Evolutionary conservation across 1,140 invertebrate genomes (phyloP).

Genomic region (Trichoplusia ni): DNA sequence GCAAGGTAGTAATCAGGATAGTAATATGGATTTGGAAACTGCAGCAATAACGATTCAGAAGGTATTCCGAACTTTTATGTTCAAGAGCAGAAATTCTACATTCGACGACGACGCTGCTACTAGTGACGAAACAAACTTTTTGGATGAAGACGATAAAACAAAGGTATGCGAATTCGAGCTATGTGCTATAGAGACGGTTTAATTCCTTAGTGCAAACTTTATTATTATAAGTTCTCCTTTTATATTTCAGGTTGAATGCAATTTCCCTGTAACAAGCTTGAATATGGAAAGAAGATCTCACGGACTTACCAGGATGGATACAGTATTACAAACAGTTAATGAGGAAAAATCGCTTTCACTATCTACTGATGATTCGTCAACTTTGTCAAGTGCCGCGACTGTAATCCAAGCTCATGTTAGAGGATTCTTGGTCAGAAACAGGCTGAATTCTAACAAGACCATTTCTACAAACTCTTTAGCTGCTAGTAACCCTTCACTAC

Average conservation of each 20-base stretch:
- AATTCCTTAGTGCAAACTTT: too few species aligned
- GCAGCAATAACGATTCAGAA: constrained; percentile 77
- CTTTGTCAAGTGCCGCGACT: constrained; percentile 73
- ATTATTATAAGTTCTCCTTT: constrained; percentile 2
- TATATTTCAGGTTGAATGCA: constrained; percentile 52
- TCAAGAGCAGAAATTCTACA: constrained; percentile 70
- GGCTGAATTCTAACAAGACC: constrained; percentile 62
- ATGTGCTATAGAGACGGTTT: too few species aligned
- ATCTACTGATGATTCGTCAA: constrained; percentile 75
- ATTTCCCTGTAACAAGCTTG: constrained; percentile 32
- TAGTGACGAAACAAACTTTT: constrained; percentile 57
- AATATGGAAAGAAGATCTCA: constrained; percentile 56
- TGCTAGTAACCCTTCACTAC: constrained; percentile 44
- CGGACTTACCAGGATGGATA: constrained; percentile 71
- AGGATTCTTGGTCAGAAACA: constrained; percentile 72
- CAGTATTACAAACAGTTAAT: constrained; percentile 75
- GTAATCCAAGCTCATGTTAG: constrained; percentile 73
- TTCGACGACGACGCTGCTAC: constrained; percentile 62
- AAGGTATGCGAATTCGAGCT: constrained; percentile 59
- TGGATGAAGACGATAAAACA: constrained; percentile 52
- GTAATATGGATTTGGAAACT: constrained; percentile 71
- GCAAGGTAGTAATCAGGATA: constrained; percentile 13
- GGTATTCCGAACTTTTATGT: constrained; percentile 73
- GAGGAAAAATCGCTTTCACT: constrained; percentile 77
- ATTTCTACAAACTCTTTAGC: constrained; percentile 55